Evolutionary conservation across 2,888 invertebrate genomes (phyloP), one percentile per base, ranked within the genome.

Genomic region (Elmis aenea): DNA sequence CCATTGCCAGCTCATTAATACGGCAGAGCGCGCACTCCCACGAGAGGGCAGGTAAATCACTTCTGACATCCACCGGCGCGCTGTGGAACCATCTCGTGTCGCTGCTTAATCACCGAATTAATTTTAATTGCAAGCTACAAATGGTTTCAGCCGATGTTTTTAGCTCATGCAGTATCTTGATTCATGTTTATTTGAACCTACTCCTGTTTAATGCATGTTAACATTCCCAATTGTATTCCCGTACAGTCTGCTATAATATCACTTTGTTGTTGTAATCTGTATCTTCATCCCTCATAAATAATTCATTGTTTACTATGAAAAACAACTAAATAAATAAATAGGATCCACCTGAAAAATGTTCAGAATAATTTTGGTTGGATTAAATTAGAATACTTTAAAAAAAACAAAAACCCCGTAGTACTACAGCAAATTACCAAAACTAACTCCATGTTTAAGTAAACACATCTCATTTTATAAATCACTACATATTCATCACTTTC

Each of bases 1-100:
- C 64, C 64, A 64, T 65, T 64, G 64, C 64, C 63, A 61, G 65
- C 64, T 64, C 65, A 62, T 65, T 65, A 64, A 63, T 64, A 58
- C 58, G 42, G 57, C 52, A 49, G 48, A 40, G 52, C 50, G 50
- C 50, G 52, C 32, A 32, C 47, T 58, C 60, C 59, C 59, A 57
- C 53, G 59, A 58, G 60, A 59, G 55, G 48, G 57, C 61, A 64
- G 64, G 62, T 65, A 64, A 65, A 65, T 65, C 64, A 63, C 58
- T 60, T 57, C 47, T 50, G 57, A 55, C 55, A 50, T 54, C 49
- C 45, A 48, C 47, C 42, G 50, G 51, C 48, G 51, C 47, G 39
- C 48, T 45, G 38, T 45, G 42, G 42, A 48, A 49, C 51, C 52
- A 53, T 54, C 56, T 57, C 57, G 55, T 57, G 59, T 58, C 55